Conservation (phyloP, 2,113 vertebrate species). For the Reinhardtius hippoglossoides region DNA sequence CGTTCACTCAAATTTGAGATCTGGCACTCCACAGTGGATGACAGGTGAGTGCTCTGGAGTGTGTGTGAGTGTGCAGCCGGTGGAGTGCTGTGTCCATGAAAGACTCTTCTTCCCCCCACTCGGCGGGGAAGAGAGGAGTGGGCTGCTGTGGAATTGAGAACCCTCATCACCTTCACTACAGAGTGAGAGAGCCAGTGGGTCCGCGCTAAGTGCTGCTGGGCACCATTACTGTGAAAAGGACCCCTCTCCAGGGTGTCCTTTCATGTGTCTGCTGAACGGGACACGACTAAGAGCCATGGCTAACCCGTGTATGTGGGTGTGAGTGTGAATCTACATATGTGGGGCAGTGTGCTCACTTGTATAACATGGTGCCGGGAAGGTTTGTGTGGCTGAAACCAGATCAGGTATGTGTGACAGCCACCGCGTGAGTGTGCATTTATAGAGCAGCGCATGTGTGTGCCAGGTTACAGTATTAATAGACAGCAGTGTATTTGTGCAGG, state of each 20-base stretch:
- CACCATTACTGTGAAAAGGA: slow-evolving; percentile 81
- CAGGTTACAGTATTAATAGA: slow-evolving; percentile 75
- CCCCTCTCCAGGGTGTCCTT: slow-evolving; percentile 81
- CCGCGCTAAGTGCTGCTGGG: slow-evolving; percentile 75
- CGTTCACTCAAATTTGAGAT: slow-evolving; percentile 70
- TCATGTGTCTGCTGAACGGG: slow-evolving; percentile 77
- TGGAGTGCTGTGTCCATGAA: slow-evolving; percentile 79
- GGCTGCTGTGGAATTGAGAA: slow-evolving; percentile 76
- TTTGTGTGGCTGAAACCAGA: slow-evolving; percentile 74
- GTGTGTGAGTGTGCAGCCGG: slow-evolving; percentile 58
- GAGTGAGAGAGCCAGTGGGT: slow-evolving; percentile 74
- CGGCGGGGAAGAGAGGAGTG: slow-evolving; percentile 57
- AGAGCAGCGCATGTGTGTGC: slow-evolving; percentile 69
- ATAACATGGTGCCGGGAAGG: slow-evolving; percentile 76
- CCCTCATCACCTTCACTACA: slow-evolving; percentile 72
- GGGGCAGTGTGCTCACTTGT: slow-evolving; percentile 60
- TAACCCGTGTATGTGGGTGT: slow-evolving; percentile 46
- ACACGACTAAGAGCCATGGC: slow-evolving; percentile 69
- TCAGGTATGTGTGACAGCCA: slow-evolving; percentile 74
- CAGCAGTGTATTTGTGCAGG: slow-evolving; percentile 70
- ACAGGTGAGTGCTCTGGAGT: slow-evolving; percentile 70
- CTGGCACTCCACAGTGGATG: slow-evolving; percentile 63
- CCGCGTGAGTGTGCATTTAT: slow-evolving; percentile 78
- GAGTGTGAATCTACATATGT: slow-evolving; percentile 36
- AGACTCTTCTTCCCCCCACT: slow-evolving; percentile 74